Base-by-base conservation (phyloP, 2,797 vertebrate species). In the Manis pentadactyla region DNA sequence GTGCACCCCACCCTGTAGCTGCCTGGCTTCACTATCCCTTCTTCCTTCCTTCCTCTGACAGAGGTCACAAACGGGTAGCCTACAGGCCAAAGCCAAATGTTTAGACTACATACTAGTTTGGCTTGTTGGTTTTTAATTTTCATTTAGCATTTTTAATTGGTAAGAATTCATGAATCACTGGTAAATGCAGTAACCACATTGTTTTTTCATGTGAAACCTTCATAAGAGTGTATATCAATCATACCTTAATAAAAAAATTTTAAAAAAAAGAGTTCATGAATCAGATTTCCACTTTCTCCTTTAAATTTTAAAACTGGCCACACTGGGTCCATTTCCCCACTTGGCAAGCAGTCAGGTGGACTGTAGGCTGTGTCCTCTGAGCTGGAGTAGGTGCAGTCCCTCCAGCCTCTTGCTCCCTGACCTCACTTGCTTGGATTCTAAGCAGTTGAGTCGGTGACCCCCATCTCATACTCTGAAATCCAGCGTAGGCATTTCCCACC, bases 311-410 rank as follows among this genome's bases (percentile, higher is more conserved):
- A 69, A 64, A 13, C 57, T 6, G 14, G 37, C 34, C 57, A 57
- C 19, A 15, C 1, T 10, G 2, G 94, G n/a, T 13, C 23, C 9
- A 0, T 71, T 63, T 59, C 55, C 75, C 37, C 27, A 11, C 27
- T 81, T 14, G 59, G 64, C 37, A 31, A 46, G 37, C 51, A 11
- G 12, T 51, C 34, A 25, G 9, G 7, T 12, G 11, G 59, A 51
- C 11, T 34, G n/a, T 0, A 23, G 39, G 55, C 13, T 11, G 10
- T 25, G 14, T 39, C 37, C 71, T 74, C 61, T 53, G 18, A 69
- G 51, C 39, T 1, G 9, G 23, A 11, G 15, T 29, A 29, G 18
- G 46, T 55, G 29, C 0, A 0, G 0, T 0, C n/a, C 69, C 39
- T 1, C 10, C 42, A 23, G 15, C 29, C 18, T 7, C 66, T 4